Evolutionary conservation across 1,140 invertebrate genomes (phyloP).

Genomic region (Plectus sambesii): DNA sequence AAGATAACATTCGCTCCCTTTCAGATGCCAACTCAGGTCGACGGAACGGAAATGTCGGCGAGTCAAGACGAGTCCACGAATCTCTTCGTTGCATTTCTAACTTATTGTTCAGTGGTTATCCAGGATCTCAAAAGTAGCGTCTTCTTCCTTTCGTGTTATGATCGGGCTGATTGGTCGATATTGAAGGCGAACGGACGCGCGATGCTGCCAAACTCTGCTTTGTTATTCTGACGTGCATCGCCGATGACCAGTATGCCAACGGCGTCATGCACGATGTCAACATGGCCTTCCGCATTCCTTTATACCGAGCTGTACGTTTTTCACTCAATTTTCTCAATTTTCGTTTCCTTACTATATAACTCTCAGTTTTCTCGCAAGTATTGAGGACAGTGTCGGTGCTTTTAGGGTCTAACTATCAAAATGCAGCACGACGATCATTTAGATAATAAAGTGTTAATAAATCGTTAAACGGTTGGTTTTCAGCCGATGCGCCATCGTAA

Average conservation of each 20-base stretch:
- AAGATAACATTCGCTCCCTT: constrained; percentile 5
- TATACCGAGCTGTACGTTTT: constrained; percentile 61
- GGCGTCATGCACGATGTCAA: constrained; percentile 93
- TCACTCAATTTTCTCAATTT: constrained; percentile 7
- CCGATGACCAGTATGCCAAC: constrained; percentile 93
- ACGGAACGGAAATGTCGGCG: neutral
- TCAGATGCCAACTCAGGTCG: constrained; percentile 41
- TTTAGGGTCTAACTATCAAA: neutral
- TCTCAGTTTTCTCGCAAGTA: neutral
- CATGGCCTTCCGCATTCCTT: constrained; percentile 77
- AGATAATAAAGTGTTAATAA: constrained; percentile 1
- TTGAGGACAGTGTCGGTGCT: neutral
- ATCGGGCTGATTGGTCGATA: constrained; percentile 17
- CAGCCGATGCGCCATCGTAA: too few relatives aligned
- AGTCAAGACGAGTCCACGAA: constrained; percentile 64
- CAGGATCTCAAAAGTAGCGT: constrained; percentile 74
- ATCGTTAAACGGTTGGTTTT: too few relatives aligned
- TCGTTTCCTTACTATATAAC: neutral
- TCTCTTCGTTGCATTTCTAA: constrained; percentile 82
- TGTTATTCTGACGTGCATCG: constrained; percentile 81
- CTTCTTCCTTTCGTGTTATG: constrained; percentile 10
- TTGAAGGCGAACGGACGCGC: constrained; percentile 61
- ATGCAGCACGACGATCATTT: constrained; percentile 46
- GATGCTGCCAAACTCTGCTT: constrained; percentile 86
- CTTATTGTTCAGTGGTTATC: constrained; percentile 93